A percentile compares a stretch with the other conserved stretches of the same genome.
Conservation (phyloP, 2,888 invertebrate genomes). For the Diachrysia chrysitis region DNA sequence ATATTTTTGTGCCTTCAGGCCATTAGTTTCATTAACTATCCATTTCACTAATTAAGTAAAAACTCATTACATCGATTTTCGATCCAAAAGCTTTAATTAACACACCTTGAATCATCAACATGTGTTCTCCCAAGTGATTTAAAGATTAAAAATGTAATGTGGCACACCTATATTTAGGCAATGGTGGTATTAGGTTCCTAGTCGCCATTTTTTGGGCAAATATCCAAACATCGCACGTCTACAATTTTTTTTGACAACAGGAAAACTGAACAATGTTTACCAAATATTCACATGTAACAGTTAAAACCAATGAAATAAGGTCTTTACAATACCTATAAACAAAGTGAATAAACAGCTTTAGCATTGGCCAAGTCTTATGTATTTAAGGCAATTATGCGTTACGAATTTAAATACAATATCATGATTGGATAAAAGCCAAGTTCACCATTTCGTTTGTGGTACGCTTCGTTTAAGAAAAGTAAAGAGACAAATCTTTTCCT, state of each 20-base stretch:
- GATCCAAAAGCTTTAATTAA: background rate
- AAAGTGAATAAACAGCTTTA: background rate
- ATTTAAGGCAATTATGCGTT: conserved; percentile 34
- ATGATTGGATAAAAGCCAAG: conserved; percentile 37
- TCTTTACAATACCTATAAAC: background rate
- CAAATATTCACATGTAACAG: background rate
- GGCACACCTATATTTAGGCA: conserved; percentile 1
- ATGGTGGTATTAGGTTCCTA: background rate
- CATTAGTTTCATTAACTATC: background rate
- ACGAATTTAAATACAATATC: conserved; percentile 39
- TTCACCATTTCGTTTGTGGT: conserved; percentile 33
- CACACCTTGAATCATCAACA: background rate
- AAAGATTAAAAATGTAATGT: background rate
- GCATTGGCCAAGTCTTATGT: conserved; percentile 11
- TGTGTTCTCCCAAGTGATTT: background rate
- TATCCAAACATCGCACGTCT: background rate
- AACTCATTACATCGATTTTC: background rate
- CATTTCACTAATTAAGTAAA: background rate
- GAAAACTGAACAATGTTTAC: background rate
- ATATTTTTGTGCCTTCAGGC: background rate
- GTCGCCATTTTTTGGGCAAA: conserved; percentile 3
- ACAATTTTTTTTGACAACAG: background rate
- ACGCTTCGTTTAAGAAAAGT: conserved; percentile 22
- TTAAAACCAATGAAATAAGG: background rate
- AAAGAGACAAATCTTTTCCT: conserved; percentile 2